Evolutionary conservation across 2,797 vertebrate genomes (phyloP), one percentile per base, ranked within the genome.

Genomic region (Ptychobarbus kaznakovi): DNA sequence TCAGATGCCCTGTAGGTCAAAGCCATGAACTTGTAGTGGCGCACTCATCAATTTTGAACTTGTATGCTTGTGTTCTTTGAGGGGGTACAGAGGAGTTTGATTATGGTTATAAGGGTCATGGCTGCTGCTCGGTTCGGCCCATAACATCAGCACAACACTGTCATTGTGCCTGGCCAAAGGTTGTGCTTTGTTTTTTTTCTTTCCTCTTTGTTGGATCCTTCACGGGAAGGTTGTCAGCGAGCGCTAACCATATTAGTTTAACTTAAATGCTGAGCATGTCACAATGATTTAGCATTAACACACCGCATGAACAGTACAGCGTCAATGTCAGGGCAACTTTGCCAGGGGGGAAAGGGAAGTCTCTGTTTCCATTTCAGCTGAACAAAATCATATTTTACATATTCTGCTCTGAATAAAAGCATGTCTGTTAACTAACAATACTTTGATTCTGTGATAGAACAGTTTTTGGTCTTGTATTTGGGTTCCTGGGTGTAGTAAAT

Each of bases 1-100:
- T 95, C 93, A 94, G 93, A 95, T 95, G 94, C 95, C 95, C 96
- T 87, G 90, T 95, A 96, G 88, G 96, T 96, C 94, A 91, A 91
- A 95, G 92, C 93, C 93, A 93, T 95, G 95, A 96, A 95, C 95
- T 95, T 94, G 95, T 93, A 93, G 93, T 90, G 91, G 93, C 56
- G 86, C 93, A 89, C 93, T 93, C 95, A 95, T 95, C 95, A 95
- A 94, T 96, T 95, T 93, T 92, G 91, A 95, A 95, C 95, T 94
- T 93, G 94, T 94, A 94, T 91, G 90, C 93, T 92, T 93, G 94
- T 94, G 94, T 95, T 95, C 91, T 92, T 91, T 94, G 93, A 93
- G 92, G 92, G 92, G 91, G 90, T 91, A 94, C 92, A 94, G 79
- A 91, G 90, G 83, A 89, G 91, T 87, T 92, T 93, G 92, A 93